Conservation (phyloP, 2,797 vertebrate species). For the Apodemus agrarius region DNA sequence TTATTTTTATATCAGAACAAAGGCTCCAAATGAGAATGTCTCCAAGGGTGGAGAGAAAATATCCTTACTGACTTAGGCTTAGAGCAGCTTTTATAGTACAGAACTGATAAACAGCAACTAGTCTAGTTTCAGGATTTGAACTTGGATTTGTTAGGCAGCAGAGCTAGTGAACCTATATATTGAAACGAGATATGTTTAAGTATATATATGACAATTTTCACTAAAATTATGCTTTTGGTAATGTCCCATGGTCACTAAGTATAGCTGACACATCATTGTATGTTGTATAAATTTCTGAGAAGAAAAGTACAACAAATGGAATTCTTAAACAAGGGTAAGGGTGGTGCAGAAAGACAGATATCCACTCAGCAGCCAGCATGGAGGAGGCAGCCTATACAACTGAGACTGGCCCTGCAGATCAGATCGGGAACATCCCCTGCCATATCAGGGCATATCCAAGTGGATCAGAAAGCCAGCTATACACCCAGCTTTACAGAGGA, state of each 20-base stretch:
- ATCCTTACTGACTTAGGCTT: not conserved
- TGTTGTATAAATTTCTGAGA: constrained; percentile 11
- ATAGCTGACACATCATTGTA: not conserved
- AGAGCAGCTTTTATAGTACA: not conserved
- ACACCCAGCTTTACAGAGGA: no score
- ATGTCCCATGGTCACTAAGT: constrained; percentile 29
- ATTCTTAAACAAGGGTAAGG: constrained; percentile 52
- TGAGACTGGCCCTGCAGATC: no score
- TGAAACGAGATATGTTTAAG: not conserved
- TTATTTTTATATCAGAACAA: not conserved
- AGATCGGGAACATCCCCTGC: no score
- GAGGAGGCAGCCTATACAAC: no score
- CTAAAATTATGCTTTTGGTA: constrained; percentile 40
- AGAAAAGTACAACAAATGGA: constrained; percentile 45
- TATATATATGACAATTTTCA: constrained; percentile 17
- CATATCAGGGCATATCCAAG: no score
- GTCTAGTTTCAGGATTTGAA: not conserved
- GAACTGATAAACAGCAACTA: not conserved
- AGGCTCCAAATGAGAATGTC: not conserved
- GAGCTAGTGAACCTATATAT: not conserved
- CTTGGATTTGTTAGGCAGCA: not conserved
- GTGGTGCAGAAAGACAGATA: no score
- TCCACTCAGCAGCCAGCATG: no score
- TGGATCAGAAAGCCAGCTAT: no score
- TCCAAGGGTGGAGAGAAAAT: not conserved